These are phyloP conservation scores for Sinotaia quadrata DNA, from an alignment of 2,888 invertebrate genomes.

Conservation along the genomic window DNA sequence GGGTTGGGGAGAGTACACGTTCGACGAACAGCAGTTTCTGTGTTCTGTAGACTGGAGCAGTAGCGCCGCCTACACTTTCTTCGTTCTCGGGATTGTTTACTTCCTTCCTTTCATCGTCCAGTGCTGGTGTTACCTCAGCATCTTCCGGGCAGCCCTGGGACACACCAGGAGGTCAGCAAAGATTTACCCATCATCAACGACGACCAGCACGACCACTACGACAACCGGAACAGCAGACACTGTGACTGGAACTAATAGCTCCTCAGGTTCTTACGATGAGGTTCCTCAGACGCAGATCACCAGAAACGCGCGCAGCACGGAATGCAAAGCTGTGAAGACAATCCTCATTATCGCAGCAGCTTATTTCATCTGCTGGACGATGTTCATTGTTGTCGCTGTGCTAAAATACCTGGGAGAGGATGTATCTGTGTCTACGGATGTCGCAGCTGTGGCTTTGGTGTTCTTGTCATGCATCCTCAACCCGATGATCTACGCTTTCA, in stretches of 20 bases:
- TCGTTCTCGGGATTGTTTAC: constrained; percentile 39
- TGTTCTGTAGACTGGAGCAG: constrained; percentile 45
- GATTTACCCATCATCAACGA: constrained; percentile 42
- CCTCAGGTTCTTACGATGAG: constrained; percentile 4
- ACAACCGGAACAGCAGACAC: not conserved
- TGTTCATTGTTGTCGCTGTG: constrained; percentile 42
- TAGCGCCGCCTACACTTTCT: constrained; percentile 32
- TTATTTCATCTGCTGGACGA: constrained; percentile 53
- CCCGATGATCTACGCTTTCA: constrained; percentile 56
- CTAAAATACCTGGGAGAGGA: constrained; percentile 18
- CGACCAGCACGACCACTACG: constrained; percentile 1
- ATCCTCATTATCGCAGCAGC: constrained; percentile 50
- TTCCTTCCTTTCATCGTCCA: constrained; percentile 45
- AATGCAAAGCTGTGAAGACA: constrained; percentile 57
- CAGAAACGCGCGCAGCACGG: constrained; percentile 29
- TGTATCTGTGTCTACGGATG: constrained; percentile 36
- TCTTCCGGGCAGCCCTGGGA: constrained; percentile 53
- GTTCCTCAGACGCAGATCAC: not conserved
- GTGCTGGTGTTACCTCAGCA: constrained; percentile 51
- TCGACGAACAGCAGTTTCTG: constrained; percentile 41
- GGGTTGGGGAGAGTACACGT: constrained; percentile 41
- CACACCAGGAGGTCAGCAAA: constrained; percentile 47
- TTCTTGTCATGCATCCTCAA: constrained; percentile 50
- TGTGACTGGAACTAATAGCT: not conserved
- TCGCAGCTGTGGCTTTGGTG: constrained; percentile 45